Evolutionary conservation across 2,888 invertebrate genomes (phyloP).

Genomic region (Diarsia rubi): DNA sequence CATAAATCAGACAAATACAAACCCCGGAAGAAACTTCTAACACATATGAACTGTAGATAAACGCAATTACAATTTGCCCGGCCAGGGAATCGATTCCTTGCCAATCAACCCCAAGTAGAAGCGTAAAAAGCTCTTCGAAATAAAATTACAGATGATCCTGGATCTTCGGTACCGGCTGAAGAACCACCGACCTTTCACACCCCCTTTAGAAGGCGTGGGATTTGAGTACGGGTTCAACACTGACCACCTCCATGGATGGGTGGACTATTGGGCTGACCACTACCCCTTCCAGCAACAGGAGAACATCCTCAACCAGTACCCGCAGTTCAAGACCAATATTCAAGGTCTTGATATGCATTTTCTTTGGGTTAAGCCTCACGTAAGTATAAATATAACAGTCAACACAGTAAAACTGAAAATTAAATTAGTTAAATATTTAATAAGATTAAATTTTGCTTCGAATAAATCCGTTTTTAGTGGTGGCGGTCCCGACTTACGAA

Average conservation of each 20-base stretch:
- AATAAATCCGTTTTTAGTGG: too few species aligned
- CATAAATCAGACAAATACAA: too few species aligned
- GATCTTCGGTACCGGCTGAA: conserved; percentile 78
- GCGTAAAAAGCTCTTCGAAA: background rate
- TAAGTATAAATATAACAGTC: conserved; percentile 17
- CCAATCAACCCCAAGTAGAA: too few species aligned
- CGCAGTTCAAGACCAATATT: conserved; percentile 94
- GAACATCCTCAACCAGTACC: conserved; percentile 92
- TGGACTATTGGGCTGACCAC: conserved; percentile 94
- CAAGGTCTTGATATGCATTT: conserved; percentile 92
- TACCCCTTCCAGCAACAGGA: conserved; percentile 92
- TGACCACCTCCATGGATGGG: conserved; percentile 91
- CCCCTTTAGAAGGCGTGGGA: conserved; percentile 92
- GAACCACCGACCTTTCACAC: conserved; percentile 76
- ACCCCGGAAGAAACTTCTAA: too few species aligned
- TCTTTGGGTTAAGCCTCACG: conserved; percentile 49
- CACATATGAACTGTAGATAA: too few species aligned
- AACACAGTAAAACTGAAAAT: too few species aligned
- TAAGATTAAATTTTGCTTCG: too few species aligned
- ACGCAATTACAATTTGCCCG: too few species aligned
- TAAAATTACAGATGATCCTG: conserved; percentile 73
- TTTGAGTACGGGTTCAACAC: conserved; percentile 96
- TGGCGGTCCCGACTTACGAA: too few species aligned
- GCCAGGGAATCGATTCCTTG: too few species aligned
- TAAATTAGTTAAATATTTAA: too few species aligned